These are phyloP conservation scores for Balearica regulorum DNA, from an alignment of 2,797 vertebrate genomes.

Conservation along the genomic window DNA sequence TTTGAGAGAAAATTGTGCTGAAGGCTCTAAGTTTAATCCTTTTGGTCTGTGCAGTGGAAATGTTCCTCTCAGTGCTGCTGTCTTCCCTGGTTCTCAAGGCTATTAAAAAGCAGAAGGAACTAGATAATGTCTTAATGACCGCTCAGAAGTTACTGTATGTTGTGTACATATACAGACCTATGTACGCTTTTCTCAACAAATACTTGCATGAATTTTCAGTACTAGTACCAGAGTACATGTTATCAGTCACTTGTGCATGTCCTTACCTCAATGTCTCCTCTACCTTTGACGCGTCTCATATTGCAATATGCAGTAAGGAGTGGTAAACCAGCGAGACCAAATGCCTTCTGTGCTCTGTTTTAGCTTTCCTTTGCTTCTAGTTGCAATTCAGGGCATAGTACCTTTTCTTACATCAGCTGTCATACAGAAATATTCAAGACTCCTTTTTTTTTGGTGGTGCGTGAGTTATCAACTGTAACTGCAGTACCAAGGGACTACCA, in stretches of 20 bases:
- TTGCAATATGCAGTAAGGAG: not conserved
- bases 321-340: not conserved
- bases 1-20: not conserved
- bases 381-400: not conserved
- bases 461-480: not conserved
- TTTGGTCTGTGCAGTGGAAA: not conserved
- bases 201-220: not conserved
- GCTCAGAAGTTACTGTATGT: not conserved
- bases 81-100: not conserved
- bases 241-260: rapidly evolving
- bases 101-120: not conserved
- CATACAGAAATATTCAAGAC: not conserved
- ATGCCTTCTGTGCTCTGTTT: not conserved
- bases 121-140: not conserved
- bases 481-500: not conserved
- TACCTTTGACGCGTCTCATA: not conserved
- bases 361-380: not conserved
- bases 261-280: not conserved
- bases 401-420: not conserved
- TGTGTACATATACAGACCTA: not conserved
- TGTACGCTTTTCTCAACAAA: not conserved
- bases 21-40: not conserved
- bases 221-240: not conserved
- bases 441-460: not conserved
- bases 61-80: not conserved